Evolutionary conservation across 2,888 invertebrate genomes (phyloP), one percentile per base, ranked within the genome.

Genomic region (Thalpophila matura): DNA sequence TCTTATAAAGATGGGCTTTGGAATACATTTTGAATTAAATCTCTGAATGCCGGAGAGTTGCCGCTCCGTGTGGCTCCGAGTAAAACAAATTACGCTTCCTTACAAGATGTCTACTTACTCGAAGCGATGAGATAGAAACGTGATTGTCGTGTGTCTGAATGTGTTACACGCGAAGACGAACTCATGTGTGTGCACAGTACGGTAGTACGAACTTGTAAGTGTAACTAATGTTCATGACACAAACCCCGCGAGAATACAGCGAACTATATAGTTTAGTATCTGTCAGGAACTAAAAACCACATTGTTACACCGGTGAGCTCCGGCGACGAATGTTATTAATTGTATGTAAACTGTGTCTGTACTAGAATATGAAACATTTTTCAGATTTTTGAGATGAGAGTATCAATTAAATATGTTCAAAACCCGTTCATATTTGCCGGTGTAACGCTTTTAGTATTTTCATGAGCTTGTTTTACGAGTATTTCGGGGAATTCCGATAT

Each of bases 251-350:
- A 37, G 31, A 14, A 27, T 45, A 27, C 10, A 22, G 18, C 31
- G 6, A 50, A 33, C 57, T 49, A n/a, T n/a, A n/a, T n/a, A 47
- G 47, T 42, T 27, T 14, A 49, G 27, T 38, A 57, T 10, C 31
- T 45, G 66, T 45, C 67, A 33, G 18, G 42, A 43, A 37, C 35
- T 29, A 20, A 40, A 18, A 20, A 35, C 22, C 65, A 24, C 24
- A 38, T 29, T 46, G 33, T 24, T 33, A 4, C 14, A 14, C 10
- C 58, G n/a, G n/a, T n/a, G 29, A 24, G 45, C 46, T 22, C 9
- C 27, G 27, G 9, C 7, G 20, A 26, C 31, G 9, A 2, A 20
- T n/a, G n/a, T n/a, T n/a, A 42, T 40, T 16, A 3, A 16, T 4
- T n/a, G n/a, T n/a, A n/a, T n/a, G n/a, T 18, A 1, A 31, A 57